Evolutionary conservation across 2,888 invertebrate species (phyloP), one percentile per base, ranked within the genome.

Genomic region (Entomobrya multifasciata): DNA sequence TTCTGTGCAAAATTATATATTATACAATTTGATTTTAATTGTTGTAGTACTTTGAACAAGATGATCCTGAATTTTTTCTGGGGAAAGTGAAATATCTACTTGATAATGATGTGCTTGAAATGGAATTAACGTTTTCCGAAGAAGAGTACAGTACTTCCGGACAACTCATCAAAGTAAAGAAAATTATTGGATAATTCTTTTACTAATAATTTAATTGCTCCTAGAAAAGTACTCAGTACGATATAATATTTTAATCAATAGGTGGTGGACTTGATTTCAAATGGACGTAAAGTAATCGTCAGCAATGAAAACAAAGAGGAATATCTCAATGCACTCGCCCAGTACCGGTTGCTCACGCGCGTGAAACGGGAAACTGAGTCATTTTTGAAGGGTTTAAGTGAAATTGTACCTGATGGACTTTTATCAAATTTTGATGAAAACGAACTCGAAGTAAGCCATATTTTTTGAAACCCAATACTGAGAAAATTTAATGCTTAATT

Each of bases 381-480:
- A 47, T 93, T 93, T 91, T 92, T 93, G 3, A 92, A 92, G 87
- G 93, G 93, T 0, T 57, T 88, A 10, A 47, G 80, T 10, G 93
- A 93, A 72, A 92, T 93, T 44, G 92, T 93, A 72, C 93, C 93
- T 70, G 93, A 93, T 87, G 93, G 93, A 89, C 91, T 93, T 36
- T 92, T 93, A 79, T 92, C 93, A 88, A 93, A 93, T 82, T 93
- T 93, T 92, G 93, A 93, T 91, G 93, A 93, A 90, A 93, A 93
- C 91, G 93, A 93, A 91, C 90, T 93, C 25, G 93, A 93, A 92
- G 93, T 93, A 89, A 74, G 52, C 22, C 4, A 8, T 4, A 6
- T 30, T 67, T 67, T 55, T 55, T 52, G n/a, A 70, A n/a, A n/a
- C n/a, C n/a, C n/a, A n/a, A n/a, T n/a, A n/a, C n/a, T n/a, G n/a